Percentiles rank a stretch among this genome's conserved stretches.
These are phyloP conservation scores for Caenorhabditis sp. DNA, from an alignment of 2,888 invertebrate species.

Conservation along the genomic window DNA sequence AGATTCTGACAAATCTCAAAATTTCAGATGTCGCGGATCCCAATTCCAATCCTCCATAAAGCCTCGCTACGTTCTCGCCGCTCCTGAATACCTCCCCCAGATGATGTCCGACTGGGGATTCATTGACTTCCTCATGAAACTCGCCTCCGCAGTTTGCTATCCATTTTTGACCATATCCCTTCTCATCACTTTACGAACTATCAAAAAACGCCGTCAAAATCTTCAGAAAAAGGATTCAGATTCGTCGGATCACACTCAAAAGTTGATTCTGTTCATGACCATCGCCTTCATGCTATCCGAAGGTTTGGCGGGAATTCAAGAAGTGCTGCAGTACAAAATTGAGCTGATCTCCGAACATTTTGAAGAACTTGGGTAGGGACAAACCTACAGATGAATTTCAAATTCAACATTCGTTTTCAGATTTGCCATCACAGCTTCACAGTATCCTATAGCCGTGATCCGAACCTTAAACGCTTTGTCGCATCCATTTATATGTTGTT, in stretches of 20 bases:
- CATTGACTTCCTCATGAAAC: conserved; percentile 22
- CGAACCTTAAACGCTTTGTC: no score
- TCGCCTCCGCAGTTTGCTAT: conserved; percentile 4
- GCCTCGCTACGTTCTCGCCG: conserved; percentile 9
- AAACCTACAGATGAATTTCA: no score
- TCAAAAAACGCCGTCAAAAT: conserved; percentile 25
- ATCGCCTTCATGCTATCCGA: background rate
- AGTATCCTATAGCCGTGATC: no score
- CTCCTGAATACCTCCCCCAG: conserved; percentile 8
- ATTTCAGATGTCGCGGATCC: background rate
- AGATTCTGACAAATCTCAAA: no score
- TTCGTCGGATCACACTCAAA: conserved; percentile 7
- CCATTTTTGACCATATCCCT: conserved; percentile 27
- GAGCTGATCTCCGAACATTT: no score
- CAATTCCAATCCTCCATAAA: background rate
- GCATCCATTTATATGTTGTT: conserved; percentile 1
- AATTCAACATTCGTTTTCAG: no score
- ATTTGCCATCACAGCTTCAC: no score
- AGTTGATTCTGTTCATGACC: conserved; percentile 2
- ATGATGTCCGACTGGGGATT: conserved; percentile 24
- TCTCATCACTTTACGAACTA: background rate
- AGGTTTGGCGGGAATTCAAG: background rate
- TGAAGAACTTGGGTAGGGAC: no score
- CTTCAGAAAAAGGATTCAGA: conserved; percentile 11
- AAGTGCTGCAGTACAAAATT: background rate